These are phyloP conservation scores for Anarsia innoxiella DNA, from an alignment of 2,888 invertebrate species.

Conservation along the genomic window DNA sequence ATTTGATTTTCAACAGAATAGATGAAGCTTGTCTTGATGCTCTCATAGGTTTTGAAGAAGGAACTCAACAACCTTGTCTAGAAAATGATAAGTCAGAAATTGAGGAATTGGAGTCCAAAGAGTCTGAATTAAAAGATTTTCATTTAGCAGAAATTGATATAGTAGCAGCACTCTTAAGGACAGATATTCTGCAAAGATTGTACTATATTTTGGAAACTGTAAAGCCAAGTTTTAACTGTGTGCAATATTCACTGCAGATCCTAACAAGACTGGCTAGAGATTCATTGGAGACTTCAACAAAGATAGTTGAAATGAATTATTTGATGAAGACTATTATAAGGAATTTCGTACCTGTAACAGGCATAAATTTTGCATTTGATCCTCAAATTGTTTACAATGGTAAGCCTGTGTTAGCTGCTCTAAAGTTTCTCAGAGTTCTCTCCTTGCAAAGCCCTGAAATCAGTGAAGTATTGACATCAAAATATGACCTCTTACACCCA, in stretches of 20 bases:
- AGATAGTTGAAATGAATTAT: slow-evolving; percentile 77
- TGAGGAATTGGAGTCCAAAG: slow-evolving; percentile 70
- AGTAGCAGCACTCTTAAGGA: slow-evolving; percentile 81
- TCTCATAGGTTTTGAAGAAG: slow-evolving; percentile 79
- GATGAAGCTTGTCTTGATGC: slow-evolving; percentile 87
- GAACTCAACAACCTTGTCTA: slow-evolving; percentile 77
- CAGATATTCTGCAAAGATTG: slow-evolving; percentile 83
- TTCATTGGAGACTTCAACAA: slow-evolving; percentile 79
- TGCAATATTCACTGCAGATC: slow-evolving; percentile 85
- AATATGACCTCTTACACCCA: slow-evolving; percentile 71
- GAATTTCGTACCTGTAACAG: slow-evolving; percentile 73
- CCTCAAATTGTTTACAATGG: slow-evolving; percentile 73
- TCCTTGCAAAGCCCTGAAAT: slow-evolving; percentile 76
- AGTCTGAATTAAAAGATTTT: slow-evolving; percentile 85
- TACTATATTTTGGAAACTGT: slow-evolving; percentile 85
- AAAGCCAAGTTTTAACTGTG: slow-evolving; percentile 81
- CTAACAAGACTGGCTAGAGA: slow-evolving; percentile 86
- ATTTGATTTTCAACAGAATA: slow-evolving; percentile 82
- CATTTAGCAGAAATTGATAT: slow-evolving; percentile 90
- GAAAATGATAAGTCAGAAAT: slow-evolving; percentile 71
- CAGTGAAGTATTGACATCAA: slow-evolving; percentile 66
- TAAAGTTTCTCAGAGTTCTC: slow-evolving; percentile 84
- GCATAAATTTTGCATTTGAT: slow-evolving; percentile 50
- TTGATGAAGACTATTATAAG: slow-evolving; percentile 77
- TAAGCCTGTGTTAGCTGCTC: slow-evolving; percentile 79